These are phyloP conservation scores for Myocastor coypus DNA, from an alignment of 2,113 vertebrate species.

Conservation along the genomic window DNA sequence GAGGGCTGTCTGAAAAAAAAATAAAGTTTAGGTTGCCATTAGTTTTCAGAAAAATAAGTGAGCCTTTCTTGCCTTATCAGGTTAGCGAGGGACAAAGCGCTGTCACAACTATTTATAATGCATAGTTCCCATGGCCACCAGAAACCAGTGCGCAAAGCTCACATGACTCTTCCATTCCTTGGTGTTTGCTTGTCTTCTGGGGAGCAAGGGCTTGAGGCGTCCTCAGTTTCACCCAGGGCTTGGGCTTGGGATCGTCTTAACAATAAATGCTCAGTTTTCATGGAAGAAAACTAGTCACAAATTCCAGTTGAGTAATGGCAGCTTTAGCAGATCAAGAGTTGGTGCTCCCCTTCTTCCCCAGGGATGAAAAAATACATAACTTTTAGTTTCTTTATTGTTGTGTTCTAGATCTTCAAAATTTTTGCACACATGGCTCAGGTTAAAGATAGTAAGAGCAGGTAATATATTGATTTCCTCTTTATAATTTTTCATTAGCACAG, in stretches of 20 bases:
- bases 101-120: constrained; percentile 29
- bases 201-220: background rate
- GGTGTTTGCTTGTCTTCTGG: background rate
- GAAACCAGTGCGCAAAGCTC: background rate
- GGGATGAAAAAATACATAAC: constrained; percentile 25
- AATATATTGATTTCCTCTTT: background rate
- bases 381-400: background rate
- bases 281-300: background rate
- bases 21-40: constrained; percentile 32
- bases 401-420: background rate
- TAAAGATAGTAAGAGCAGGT: background rate
- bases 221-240: background rate
- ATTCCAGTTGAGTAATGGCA: background rate
- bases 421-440: background rate
- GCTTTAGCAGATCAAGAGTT: background rate
- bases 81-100: constrained; percentile 44
- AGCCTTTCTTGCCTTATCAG: constrained; percentile 63
- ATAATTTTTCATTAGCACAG: background rate
- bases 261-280: background rate
- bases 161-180: background rate
- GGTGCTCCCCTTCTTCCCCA: background rate
- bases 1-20: background rate
- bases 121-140: background rate
- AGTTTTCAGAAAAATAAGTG: constrained; percentile 50
- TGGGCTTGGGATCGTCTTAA: background rate